Percentiles rank a stretch among this genome's conserved stretches.
phyloP scores from a whole-genome alignment of 2,888 invertebrate genomes.

The Mimachlamys varia region DNA sequence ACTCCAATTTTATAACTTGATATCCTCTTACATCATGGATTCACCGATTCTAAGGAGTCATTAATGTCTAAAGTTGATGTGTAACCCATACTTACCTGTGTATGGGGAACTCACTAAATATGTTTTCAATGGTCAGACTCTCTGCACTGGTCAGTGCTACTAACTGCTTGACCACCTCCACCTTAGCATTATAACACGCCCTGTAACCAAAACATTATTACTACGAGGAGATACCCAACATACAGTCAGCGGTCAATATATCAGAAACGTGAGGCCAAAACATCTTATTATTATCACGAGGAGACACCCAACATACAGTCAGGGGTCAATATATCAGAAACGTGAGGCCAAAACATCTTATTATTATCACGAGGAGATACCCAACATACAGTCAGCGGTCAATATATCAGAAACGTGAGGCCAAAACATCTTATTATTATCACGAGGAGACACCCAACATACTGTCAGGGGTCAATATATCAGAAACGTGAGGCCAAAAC shows the following conservation, averaged over 20 bases:
- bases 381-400: no score
- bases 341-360: background rate
- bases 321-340: no score
- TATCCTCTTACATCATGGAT: no score
- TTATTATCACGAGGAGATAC: background rate
- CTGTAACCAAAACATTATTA: constrained; percentile 58
- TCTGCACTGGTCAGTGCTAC: constrained; percentile 75
- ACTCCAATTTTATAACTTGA: no score
- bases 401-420: no score
- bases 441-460: no score
- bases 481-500: no score
- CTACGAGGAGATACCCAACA: background rate
- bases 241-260: no score
- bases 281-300: background rate
- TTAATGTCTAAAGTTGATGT: no score
- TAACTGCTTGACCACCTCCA: constrained; percentile 81
- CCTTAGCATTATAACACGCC: constrained; percentile 78
- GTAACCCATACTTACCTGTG: constrained; percentile 72
- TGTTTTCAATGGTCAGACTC: constrained; percentile 80
- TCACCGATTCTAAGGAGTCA: no score
- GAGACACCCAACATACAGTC: background rate
- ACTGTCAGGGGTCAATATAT: no score
- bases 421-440: no score
- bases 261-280: background rate
- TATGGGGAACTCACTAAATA: constrained; percentile 82